These are phyloP conservation scores for Pipistrellus nathusii DNA, from an alignment of 2,797 vertebrate genomes.

Conservation along the genomic window DNA sequence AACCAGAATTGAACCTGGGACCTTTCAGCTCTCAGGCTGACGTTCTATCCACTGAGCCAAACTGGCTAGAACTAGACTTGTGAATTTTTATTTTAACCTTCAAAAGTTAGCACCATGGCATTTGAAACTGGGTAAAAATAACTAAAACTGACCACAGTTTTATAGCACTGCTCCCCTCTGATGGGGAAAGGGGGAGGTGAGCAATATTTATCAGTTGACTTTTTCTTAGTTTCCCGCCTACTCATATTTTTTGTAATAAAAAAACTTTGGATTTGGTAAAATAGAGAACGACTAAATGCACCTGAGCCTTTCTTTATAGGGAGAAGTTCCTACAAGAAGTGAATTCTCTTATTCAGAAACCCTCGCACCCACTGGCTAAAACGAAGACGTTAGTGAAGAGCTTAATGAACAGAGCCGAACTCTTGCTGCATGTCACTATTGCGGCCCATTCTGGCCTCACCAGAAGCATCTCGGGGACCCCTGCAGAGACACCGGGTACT, in stretches of 20 bases:
- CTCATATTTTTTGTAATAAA: conserved; percentile 14
- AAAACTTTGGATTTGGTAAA: not conserved
- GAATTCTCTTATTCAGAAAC: conserved; percentile 92
- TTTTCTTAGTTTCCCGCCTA: not conserved
- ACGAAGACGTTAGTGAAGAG: conserved; percentile 97
- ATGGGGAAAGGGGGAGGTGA: not conserved
- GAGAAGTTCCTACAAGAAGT: conserved; percentile 99
- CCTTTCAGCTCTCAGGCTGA: too few species aligned
- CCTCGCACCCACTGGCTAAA: conserved; percentile 92
- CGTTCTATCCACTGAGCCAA: too few species aligned
- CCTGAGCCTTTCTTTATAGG: conserved; percentile 85
- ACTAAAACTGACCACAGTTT: not conserved
- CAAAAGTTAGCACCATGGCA: conserved; percentile 11
- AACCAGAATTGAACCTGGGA: too few species aligned
- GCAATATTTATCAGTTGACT: not conserved
- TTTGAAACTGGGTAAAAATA: conserved; percentile 35
- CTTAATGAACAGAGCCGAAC: conserved; percentile 97
- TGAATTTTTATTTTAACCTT: conserved; percentile 11
- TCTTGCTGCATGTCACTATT: conserved; percentile 97
- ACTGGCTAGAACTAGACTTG: not conserved
- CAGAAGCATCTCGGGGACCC: conserved; percentile 94
- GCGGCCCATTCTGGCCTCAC: conserved; percentile 94
- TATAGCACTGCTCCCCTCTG: not conserved
- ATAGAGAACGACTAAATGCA: not conserved
- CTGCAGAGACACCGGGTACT: conserved; percentile 94